phyloP scores from a whole-genome alignment of 64 coral and sea anemone genomes.

The Dendrophyllia cribrosa region DNA sequence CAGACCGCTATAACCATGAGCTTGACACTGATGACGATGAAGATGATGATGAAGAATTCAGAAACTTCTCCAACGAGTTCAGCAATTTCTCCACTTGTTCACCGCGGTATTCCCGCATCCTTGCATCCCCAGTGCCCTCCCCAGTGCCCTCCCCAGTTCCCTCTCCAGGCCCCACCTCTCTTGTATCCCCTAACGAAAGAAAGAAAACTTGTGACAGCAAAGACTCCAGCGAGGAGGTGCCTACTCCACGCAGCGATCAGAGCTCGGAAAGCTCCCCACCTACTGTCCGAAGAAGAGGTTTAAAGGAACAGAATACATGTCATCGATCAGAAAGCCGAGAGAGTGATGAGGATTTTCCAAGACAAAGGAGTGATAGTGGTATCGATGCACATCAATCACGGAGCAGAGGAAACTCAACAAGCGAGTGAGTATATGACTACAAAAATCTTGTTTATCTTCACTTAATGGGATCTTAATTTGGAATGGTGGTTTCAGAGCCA shows the following conservation, averaged over 20 bases:
- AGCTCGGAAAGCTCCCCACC: slow-evolving; percentile 82
- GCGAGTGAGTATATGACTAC: background rate
- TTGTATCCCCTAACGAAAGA: slow-evolving; percentile 32
- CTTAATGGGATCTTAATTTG: no score
- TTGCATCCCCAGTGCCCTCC: slow-evolving; percentile 77
- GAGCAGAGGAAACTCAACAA: slow-evolving; percentile 7
- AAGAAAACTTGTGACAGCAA: slow-evolving; percentile 30
- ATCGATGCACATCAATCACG: slow-evolving; percentile 36
- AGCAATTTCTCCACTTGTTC: slow-evolving; percentile 95
- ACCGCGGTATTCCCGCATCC: slow-evolving; percentile 94
- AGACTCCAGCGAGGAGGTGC: slow-evolving; percentile 46
- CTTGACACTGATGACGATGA: slow-evolving; percentile 97
- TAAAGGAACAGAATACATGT: background rate
- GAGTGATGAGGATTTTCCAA: slow-evolving; percentile 65
- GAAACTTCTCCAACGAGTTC: slow-evolving; percentile 85
- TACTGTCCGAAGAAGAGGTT: slow-evolving; percentile 67
- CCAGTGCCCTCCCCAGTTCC: slow-evolving; percentile 30
- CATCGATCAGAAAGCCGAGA: slow-evolving; percentile 19
- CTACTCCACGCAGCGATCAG: slow-evolving; percentile 36
- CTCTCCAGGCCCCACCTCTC: slow-evolving; percentile 18
- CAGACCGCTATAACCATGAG: slow-evolving; percentile 97
- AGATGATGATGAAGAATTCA: slow-evolving; percentile 86
- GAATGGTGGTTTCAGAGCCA: no score
- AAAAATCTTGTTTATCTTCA: no score
- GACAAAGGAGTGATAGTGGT: slow-evolving; percentile 78